Evolutionary conservation across 2,113 vertebrate genomes (phyloP).

Genomic region (Trogon melanurus): DNA sequence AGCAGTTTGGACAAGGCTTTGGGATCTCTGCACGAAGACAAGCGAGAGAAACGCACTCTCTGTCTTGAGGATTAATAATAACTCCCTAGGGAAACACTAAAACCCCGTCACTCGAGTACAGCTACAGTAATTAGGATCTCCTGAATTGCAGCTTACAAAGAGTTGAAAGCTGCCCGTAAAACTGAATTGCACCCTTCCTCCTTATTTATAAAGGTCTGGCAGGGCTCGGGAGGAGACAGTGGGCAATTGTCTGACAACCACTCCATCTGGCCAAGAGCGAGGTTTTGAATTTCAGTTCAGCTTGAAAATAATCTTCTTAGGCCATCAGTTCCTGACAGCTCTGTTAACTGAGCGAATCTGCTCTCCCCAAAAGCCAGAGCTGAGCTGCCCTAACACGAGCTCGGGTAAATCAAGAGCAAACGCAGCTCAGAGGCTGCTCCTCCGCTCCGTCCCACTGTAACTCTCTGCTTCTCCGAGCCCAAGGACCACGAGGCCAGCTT

Average conservation of each 20-base stretch:
- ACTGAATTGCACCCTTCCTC: neutral
- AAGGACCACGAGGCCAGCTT: neutral
- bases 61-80: neutral
- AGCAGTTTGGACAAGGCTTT: neutral
- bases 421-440: neutral
- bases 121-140: neutral
- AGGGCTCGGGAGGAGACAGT: conserved; percentile 29
- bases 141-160: neutral
- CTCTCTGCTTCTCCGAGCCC: neutral
- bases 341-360: neutral
- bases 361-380: neutral
- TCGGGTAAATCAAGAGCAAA: neutral
- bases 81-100: neutral
- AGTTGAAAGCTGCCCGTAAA: conserved; percentile 18
- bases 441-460: neutral
- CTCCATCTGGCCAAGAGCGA: neutral
- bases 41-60: neutral
- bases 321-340: conserved; percentile 23
- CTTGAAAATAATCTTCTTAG: conserved; percentile 47
- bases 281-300: conserved; percentile 43
- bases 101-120: neutral
- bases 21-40: neutral
- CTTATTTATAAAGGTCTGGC: neutral
- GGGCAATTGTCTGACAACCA: conserved; percentile 32
- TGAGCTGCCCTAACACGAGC: neutral